Percentiles rank a stretch among this genome's conserved stretches.
Conservation (phyloP, 2,888 invertebrate species). For the Agrochola lota region DNA sequence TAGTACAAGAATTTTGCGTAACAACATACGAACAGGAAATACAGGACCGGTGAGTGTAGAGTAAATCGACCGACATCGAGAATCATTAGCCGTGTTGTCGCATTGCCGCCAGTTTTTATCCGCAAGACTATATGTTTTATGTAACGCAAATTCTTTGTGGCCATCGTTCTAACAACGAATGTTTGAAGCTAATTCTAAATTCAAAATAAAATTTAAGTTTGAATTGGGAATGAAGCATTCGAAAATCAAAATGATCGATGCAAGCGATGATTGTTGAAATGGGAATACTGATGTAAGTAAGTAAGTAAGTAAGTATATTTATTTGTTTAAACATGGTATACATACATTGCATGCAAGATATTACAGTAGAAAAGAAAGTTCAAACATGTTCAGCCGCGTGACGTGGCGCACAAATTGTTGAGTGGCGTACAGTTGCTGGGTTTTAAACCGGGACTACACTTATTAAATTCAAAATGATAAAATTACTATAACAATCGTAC, state of each 20-base stretch:
- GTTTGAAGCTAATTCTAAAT: conserved; percentile 14
- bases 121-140: conserved; percentile 56
- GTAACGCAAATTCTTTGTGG: conserved; percentile 44
- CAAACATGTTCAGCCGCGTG: too few relatives aligned
- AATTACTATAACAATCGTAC: too few relatives aligned
- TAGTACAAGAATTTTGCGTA: conserved; percentile 81
- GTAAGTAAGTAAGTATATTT: too few relatives aligned
- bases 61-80: conserved; percentile 70
- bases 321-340: too few relatives aligned
- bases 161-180: conserved; percentile 23
- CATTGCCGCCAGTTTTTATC: conserved; percentile 77
- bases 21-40: conserved; percentile 85
- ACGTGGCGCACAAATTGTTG: too few relatives aligned
- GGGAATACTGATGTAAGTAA: too few relatives aligned
- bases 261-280: conserved; percentile 2
- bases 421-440: too few relatives aligned
- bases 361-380: too few relatives aligned
- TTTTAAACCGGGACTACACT: too few relatives aligned
- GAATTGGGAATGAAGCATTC: neutral
- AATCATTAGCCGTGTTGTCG: conserved; percentile 79
- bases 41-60: conserved; percentile 81
- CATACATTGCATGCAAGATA: too few relatives aligned
- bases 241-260: conserved; percentile 1
- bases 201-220: neutral
- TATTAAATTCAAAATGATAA: too few relatives aligned